A percentile compares a stretch with the other conserved stretches of the same genome.
Conservation (phyloP, 2,888 invertebrate genomes). For the Cheilosia soror region DNA sequence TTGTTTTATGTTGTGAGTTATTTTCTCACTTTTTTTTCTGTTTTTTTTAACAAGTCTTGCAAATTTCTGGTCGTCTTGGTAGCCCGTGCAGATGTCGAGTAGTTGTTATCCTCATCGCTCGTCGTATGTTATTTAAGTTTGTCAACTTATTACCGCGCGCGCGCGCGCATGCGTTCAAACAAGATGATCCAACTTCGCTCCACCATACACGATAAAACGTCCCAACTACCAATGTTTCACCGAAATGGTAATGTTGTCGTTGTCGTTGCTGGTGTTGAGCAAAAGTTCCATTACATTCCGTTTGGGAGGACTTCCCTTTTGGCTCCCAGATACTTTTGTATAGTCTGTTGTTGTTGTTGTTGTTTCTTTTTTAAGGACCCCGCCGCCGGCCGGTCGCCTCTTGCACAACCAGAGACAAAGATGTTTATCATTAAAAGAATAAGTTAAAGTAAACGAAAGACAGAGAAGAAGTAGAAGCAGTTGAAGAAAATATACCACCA, state of each 20-base stretch:
- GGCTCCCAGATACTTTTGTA: slow-evolving; percentile 41
- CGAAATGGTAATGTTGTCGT: slow-evolving; percentile 70
- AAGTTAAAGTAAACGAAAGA: slow-evolving; percentile 48
- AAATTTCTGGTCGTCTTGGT: slow-evolving; percentile 31
- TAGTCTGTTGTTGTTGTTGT: slow-evolving; percentile 16
- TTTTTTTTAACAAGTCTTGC: slow-evolving; percentile 31
- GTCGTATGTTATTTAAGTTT: slow-evolving; percentile 50
- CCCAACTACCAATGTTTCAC: slow-evolving; percentile 72
- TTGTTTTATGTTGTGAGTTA: slow-evolving; percentile 58
- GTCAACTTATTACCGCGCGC: slow-evolving; percentile 52
- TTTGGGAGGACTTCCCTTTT: slow-evolving; percentile 52
- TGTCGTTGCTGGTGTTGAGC: slow-evolving; percentile 36
- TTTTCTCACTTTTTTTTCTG: slow-evolving; percentile 28
- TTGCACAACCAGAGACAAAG: slow-evolving; percentile 53
- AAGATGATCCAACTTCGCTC: slow-evolving; percentile 55
- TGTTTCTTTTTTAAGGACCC: slow-evolving; percentile 15
- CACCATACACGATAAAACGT: slow-evolving; percentile 56
- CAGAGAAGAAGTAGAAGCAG: slow-evolving; percentile 1
- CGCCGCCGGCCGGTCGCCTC: slow-evolving; percentile 15
- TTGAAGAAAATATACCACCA: slow-evolving; percentile 43
- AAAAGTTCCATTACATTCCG: slow-evolving; percentile 68
- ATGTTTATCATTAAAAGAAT: slow-evolving; percentile 71
- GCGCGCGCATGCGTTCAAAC: slow-evolving; percentile 16
- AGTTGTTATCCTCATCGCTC: slow-evolving; percentile 31
- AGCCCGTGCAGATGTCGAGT: slow-evolving; percentile 60